Base-by-base conservation (phyloP, 2,888 invertebrate species). In the Mythimna albipuncta region DNA sequence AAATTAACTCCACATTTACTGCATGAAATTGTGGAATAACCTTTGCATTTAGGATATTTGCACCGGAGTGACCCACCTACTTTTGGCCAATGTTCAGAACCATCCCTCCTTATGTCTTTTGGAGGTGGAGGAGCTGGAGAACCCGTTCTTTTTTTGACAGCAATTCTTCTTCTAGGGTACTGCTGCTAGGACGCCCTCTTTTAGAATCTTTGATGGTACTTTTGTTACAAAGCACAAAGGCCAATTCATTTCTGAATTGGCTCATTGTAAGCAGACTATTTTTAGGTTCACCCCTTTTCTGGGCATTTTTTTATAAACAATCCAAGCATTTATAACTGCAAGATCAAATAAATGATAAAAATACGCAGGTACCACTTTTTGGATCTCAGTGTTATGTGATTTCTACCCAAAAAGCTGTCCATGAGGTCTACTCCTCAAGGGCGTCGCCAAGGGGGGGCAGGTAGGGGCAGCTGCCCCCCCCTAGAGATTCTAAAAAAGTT, bases 61-160 rank as follows among this genome's bases (percentile, higher is more conserved):
- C 89, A 89, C 85, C 87, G 84, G 82, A 89, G 88, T 87, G 88
- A 87, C 83, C 87, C 86, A 87, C 89, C 89, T 81, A 89, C 88
- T 89, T 69, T 87, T 89, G 88, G 89, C 89, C 89, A 91, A 89
- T 91, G 89, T 83, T 89, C 89, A 89, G 84, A 16, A 86, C 87
- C 89, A 44, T 90, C 90, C 80, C 6, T 90, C 72, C 89, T 89
- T 87, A 90, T 84, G 85, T 90, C 89, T 89, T 90, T 90, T 81
- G 87, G 89, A 85, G 90, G 89, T 85, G 86, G 87, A 59, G 85
- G 88, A 44, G 44, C 44, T 44, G 44, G 44, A 44, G 44, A 44
- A 44, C 44, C 88, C 85, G 87, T 89, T 85, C 78, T 82, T 87
- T 88, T 88, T 90, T 91, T 88, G 26, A 77, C 72, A 63, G 85